These are phyloP conservation scores for Engraulis encrasicolus DNA, from an alignment of 2,113 vertebrate genomes.

Conservation along the genomic window DNA sequence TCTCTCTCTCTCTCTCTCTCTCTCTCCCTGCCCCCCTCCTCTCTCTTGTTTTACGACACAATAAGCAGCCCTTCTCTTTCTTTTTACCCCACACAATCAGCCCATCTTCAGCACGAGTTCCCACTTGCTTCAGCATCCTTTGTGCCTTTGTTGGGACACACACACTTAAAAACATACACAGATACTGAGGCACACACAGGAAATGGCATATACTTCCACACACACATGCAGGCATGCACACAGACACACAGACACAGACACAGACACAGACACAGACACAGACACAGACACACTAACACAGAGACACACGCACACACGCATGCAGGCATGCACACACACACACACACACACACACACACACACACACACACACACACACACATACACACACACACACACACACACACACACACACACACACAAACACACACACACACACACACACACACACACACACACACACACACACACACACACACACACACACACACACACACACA, in stretches of 20 bases:
- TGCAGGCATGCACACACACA: neutral
- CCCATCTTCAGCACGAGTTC: neutral
- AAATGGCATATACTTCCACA: neutral
- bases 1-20: too few relatives aligned
- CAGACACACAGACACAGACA: neutral
- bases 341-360: neutral
- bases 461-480: neutral
- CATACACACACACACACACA: neutral
- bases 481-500: neutral
- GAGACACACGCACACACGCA: neutral
- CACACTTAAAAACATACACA: neutral
- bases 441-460: neutral
- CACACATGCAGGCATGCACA: neutral
- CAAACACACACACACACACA: constrained; percentile 10
- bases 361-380: neutral
- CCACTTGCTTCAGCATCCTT: neutral
- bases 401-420: neutral
- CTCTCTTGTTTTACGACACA: too few relatives aligned
- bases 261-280: neutral
- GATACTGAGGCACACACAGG: too few relatives aligned
- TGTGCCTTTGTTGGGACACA: neutral
- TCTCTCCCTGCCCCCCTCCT: too few relatives aligned
- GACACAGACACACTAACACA: neutral
- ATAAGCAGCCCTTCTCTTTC: neutral
- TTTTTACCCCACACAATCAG: neutral